These are phyloP conservation scores for Zenarchopterus dispar DNA, from an alignment of 2,797 vertebrate species.

Conservation along the genomic window DNA sequence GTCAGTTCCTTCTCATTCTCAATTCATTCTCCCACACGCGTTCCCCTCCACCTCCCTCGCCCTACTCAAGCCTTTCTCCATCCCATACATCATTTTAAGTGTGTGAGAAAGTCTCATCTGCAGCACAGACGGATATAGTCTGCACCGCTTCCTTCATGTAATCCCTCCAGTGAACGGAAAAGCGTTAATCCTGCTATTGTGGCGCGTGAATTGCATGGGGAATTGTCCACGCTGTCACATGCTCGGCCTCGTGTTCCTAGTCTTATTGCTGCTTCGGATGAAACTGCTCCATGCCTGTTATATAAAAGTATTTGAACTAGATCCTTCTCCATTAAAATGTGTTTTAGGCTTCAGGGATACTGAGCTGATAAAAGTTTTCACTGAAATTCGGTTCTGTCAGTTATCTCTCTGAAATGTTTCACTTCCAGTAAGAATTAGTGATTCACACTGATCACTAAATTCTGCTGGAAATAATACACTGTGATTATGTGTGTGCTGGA, in stretches of 20 bases:
- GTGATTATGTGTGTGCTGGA: not conserved
- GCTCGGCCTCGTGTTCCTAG: conserved; percentile 28
- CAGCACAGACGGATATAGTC: conserved; percentile 51
- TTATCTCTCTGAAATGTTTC: not conserved
- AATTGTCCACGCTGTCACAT: conserved; percentile 46
- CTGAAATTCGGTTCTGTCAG: conserved; percentile 9
- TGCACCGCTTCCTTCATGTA: conserved; percentile 59
- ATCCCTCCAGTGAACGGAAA: conserved; percentile 60
- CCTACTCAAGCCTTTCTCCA: conserved; percentile 31
- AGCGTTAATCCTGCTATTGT: conserved; percentile 58
- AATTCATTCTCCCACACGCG: conserved; percentile 17
- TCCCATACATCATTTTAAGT: conserved; percentile 66
- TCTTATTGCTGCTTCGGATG: conserved; percentile 8
- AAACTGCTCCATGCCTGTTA: conserved; percentile 21
- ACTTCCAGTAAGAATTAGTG: not conserved
- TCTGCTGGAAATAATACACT: conserved; percentile 4
- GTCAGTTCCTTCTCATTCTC: conserved; percentile 41
- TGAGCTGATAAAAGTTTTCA: conserved; percentile 1
- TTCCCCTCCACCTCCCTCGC: conserved; percentile 4
- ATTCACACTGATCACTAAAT: not conserved
- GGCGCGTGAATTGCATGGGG: conserved; percentile 31
- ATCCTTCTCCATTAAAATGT: conserved; percentile 1
- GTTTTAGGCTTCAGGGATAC: conserved; percentile 3
- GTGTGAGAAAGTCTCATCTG: conserved; percentile 61
- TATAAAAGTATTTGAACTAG: conserved; percentile 10